phyloP scores from a whole-genome alignment of 2,888 invertebrate genomes.

The Metopia argyrocephala region DNA sequence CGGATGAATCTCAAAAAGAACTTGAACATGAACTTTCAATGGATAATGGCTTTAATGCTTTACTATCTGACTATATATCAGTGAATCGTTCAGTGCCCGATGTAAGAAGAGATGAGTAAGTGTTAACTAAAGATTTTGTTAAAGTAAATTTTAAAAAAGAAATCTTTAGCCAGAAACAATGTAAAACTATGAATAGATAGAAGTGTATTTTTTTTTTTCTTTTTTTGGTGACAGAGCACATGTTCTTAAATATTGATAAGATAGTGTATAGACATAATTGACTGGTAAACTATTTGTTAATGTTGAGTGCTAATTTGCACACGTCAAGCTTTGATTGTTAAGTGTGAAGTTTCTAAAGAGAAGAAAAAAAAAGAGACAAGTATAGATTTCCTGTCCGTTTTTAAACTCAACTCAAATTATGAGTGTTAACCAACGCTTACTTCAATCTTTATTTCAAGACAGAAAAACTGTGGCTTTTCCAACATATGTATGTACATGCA shows the following conservation, averaged over 20 bases:
- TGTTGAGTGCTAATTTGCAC: neutral
- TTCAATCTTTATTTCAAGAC: too few relatives aligned
- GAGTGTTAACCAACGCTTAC: too few relatives aligned
- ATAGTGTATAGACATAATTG: neutral
- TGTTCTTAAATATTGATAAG: neutral
- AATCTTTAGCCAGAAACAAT: neutral
- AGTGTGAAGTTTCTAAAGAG: too few relatives aligned
- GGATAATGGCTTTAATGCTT: conserved; percentile 96
- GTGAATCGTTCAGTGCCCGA: conserved; percentile 90
- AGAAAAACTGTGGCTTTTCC: too few relatives aligned
- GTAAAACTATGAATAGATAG: neutral
- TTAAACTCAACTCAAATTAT: too few relatives aligned
- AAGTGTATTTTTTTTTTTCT: too few relatives aligned
- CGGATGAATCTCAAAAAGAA: conserved; percentile 79
- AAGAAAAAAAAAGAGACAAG: too few relatives aligned
- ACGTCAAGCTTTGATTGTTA: too few relatives aligned
- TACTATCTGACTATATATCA: conserved; percentile 93
- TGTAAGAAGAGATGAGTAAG: conserved; percentile 82
- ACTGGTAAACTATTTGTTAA: neutral
- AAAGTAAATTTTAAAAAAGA: too few relatives aligned
- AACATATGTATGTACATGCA: too few relatives aligned
- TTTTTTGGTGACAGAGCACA: too few relatives aligned
- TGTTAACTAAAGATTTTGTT: neutral
- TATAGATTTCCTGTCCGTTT: too few relatives aligned
- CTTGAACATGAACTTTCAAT: conserved; percentile 86